Evolutionary conservation across 2,888 invertebrate genomes (phyloP).

Genomic region (Yponomeuta evonymella): DNA sequence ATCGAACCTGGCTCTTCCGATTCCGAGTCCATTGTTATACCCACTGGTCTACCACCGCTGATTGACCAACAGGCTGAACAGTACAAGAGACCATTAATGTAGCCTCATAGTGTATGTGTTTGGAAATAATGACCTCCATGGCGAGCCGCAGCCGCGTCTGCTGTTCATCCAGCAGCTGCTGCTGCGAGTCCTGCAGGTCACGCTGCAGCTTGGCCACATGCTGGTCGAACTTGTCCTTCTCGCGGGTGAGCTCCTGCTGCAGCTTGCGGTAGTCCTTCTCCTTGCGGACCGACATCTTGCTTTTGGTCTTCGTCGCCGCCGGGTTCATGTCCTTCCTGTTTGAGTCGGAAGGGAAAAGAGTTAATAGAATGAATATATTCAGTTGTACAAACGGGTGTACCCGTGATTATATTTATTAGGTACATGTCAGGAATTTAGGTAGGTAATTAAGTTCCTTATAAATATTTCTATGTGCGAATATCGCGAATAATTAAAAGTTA

Average conservation of each 20-base stretch:
- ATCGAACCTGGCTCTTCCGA: too few relatives aligned
- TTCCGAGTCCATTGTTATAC: too few relatives aligned
- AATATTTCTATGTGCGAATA: too few relatives aligned
- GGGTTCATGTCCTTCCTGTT: constrained; percentile 78
- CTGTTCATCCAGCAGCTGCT: constrained; percentile 81
- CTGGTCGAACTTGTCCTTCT: constrained; percentile 95
- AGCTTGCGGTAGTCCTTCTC: constrained; percentile 96
- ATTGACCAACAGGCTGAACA: too few relatives aligned
- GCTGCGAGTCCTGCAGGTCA: constrained; percentile 90
- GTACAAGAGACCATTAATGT: too few relatives aligned
- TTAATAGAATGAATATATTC: neutral
- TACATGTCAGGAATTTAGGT: too few relatives aligned
- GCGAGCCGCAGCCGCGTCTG: constrained; percentile 79
- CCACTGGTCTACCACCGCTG: too few relatives aligned
- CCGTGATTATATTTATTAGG: too few relatives aligned
- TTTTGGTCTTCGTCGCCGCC: constrained; percentile 85
- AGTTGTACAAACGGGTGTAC: neutral
- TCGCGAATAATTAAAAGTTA: too few relatives aligned
- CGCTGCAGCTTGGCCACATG: constrained; percentile 89
- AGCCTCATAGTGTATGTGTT: too few relatives aligned
- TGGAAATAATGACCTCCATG: constrained; percentile 82
- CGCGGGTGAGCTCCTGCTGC: constrained; percentile 94
- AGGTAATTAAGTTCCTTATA: too few relatives aligned
- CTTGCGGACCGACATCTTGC: constrained; percentile 88
- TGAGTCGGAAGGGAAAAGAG: neutral